Percentiles rank a stretch among this genome's conserved stretches.
Evolutionary conservation across 2,888 invertebrate species (phyloP).

Genomic region (Drosophila histrio): DNA sequence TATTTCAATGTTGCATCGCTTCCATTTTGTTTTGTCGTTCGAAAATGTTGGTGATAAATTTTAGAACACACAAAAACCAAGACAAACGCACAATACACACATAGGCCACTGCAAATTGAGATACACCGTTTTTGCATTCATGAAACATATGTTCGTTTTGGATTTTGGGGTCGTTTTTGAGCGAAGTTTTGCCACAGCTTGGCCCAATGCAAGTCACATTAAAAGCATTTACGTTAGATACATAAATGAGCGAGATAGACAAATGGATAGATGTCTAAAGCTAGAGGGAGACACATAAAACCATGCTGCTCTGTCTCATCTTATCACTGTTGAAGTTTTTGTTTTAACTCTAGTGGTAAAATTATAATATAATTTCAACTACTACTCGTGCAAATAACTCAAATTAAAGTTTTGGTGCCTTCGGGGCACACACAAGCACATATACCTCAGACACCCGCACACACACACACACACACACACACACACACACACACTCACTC

Average conservation of each 20-base stretch:
- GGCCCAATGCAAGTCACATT: slow-evolving; percentile 58
- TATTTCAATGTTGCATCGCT: slow-evolving; percentile 26
- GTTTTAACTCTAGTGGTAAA: slow-evolving; percentile 56
- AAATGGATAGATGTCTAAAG: background rate
- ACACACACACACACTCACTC: slow-evolving; percentile 5
- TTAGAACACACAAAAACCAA: slow-evolving; percentile 30
- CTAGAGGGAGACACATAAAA: background rate
- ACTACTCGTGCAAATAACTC: slow-evolving; percentile 69
- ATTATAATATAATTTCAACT: slow-evolving; percentile 71
- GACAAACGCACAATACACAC: slow-evolving; percentile 14
- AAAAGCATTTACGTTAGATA: slow-evolving; percentile 56
- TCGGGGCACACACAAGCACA: slow-evolving; percentile 38
- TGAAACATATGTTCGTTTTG: slow-evolving; percentile 61
- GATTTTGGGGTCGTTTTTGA: slow-evolving; percentile 62
- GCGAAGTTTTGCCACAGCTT: slow-evolving; percentile 52
- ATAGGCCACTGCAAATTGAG: slow-evolving; percentile 34
- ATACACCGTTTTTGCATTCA: slow-evolving; percentile 70
- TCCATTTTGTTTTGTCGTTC: slow-evolving; percentile 28
- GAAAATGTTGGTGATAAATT: slow-evolving; percentile 44
- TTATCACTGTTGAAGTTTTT: slow-evolving; percentile 63
- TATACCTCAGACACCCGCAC: background rate
- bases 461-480: slow-evolving; percentile 18
- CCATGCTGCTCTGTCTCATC: slow-evolving; percentile 26
- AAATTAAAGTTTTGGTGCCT: slow-evolving; percentile 74
- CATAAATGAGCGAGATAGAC: background rate